phyloP scores from a whole-genome alignment of 2,888 invertebrate species.

The Lasioglossum calceatum region DNA sequence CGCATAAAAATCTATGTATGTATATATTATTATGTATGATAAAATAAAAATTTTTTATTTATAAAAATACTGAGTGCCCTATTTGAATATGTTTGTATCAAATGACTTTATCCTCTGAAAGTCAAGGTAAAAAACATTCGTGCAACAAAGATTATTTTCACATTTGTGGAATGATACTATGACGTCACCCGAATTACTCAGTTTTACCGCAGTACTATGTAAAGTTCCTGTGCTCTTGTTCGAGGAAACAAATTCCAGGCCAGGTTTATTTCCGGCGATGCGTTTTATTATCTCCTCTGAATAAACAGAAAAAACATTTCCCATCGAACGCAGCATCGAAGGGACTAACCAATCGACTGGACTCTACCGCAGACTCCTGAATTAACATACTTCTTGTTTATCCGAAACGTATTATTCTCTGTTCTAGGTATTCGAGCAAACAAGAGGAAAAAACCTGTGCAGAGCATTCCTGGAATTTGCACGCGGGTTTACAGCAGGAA shows the following conservation, averaged over 20 bases:
- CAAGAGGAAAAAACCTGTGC: not conserved
- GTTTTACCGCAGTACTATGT: not conserved
- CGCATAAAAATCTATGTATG: not conserved
- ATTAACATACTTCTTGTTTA: conserved; percentile 29
- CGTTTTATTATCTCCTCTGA: conserved; percentile 36
- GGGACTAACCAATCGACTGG: conserved; percentile 27
- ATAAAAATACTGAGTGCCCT: not conserved
- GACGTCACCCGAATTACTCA: not conserved
- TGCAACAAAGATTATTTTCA: not conserved
- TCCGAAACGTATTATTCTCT: conserved; percentile 15
- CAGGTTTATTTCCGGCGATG: conserved; percentile 14
- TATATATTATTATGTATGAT: not conserved
- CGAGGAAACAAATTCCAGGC: conserved; percentile 30
- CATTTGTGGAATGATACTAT: not conserved
- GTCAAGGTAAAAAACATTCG: not conserved
- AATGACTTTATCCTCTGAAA: not conserved
- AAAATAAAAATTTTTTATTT: not conserved
- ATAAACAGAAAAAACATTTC: conserved; percentile 36
- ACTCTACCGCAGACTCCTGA: not conserved
- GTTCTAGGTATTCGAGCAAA: conserved; percentile 8
- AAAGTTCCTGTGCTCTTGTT: not conserved
- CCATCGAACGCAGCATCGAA: conserved; percentile 23
- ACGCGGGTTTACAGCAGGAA: not conserved
- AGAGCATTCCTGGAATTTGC: not conserved
- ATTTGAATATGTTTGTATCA: not conserved